phyloP scores from a whole-genome alignment of 2,888 invertebrate genomes.

The Caenorhabditis virilis region DNA sequence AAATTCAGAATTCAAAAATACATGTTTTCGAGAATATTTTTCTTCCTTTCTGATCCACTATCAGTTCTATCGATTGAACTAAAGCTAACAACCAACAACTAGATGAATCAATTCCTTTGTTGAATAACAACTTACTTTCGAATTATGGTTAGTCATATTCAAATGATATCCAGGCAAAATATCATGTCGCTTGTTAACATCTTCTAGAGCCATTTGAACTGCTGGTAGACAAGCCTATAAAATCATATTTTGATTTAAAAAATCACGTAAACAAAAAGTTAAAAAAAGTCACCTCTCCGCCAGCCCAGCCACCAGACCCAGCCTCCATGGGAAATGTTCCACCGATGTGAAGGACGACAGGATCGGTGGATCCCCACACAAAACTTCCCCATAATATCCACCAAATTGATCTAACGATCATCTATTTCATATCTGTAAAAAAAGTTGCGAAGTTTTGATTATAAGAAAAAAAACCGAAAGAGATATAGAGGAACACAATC shows the following conservation, averaged over 20 bases:
- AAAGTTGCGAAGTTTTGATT: neutral
- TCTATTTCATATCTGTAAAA: conserved; percentile 44
- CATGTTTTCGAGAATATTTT: too few relatives aligned
- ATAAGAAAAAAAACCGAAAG: neutral
- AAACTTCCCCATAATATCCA: conserved; percentile 36
- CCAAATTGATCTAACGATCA: conserved; percentile 40
- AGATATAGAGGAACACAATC: conserved; percentile 13
- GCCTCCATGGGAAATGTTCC: conserved; percentile 90
- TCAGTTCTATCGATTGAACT: too few relatives aligned
- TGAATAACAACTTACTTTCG: conserved; percentile 55
- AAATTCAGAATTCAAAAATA: too few relatives aligned
- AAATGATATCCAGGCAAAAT: conserved; percentile 65
- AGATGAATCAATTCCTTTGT: too few relatives aligned
- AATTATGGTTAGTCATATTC: conserved; percentile 64
- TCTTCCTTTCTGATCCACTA: too few relatives aligned
- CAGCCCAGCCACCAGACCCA: conserved; percentile 87
- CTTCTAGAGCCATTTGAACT: conserved; percentile 90
- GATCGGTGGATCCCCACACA: conserved; percentile 29
- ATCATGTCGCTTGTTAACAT: conserved; percentile 76
- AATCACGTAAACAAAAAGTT: too few relatives aligned
- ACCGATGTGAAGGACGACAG: conserved; percentile 80
- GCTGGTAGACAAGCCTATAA: conserved; percentile 82
- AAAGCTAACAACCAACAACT: too few relatives aligned
- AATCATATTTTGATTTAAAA: too few relatives aligned
- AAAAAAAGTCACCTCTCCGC: too few relatives aligned